These are phyloP conservation scores for Melanostoma scalare DNA, from an alignment of 2,888 invertebrate species.

Conservation along the genomic window DNA sequence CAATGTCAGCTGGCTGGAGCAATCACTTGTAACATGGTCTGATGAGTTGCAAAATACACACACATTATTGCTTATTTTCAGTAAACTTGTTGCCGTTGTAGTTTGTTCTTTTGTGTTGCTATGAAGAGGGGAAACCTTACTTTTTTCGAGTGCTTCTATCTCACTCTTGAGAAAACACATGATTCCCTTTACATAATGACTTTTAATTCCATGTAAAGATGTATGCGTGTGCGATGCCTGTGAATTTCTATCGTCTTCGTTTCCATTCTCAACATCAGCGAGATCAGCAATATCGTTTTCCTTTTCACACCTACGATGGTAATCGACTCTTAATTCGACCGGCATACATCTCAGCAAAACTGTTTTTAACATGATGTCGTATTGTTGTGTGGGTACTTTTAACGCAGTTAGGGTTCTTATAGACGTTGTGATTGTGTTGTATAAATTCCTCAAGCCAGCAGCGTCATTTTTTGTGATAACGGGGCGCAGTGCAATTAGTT, in stretches of 20 bases:
- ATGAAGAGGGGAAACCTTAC: too few species aligned
- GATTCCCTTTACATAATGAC: too few species aligned
- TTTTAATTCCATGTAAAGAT: background rate
- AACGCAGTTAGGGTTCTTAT: constrained; percentile 30
- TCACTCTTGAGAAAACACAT: too few species aligned
- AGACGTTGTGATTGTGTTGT: constrained; percentile 30
- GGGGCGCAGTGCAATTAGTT: constrained; percentile 18
- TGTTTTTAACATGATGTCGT: constrained; percentile 18
- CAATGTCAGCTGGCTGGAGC: background rate
- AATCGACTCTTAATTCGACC: background rate
- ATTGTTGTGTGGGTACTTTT: constrained; percentile 34
- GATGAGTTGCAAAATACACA: too few species aligned
- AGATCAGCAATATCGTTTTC: background rate
- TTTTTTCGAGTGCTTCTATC: too few species aligned
- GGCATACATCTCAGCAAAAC: constrained; percentile 25
- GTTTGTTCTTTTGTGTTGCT: too few species aligned
- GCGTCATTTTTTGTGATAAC: background rate
- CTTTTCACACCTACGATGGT: constrained; percentile 1
- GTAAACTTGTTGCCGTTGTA: too few species aligned
- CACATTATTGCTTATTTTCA: too few species aligned
- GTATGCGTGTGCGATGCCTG: background rate
- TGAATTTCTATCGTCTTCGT: background rate
- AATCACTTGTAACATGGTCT: constrained; percentile 4
- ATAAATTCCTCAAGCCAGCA: constrained; percentile 18
- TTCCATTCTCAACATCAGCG: too few species aligned